phyloP scores from a whole-genome alignment of 2,113 vertebrate species.

The Podarcis cretensis region DNA sequence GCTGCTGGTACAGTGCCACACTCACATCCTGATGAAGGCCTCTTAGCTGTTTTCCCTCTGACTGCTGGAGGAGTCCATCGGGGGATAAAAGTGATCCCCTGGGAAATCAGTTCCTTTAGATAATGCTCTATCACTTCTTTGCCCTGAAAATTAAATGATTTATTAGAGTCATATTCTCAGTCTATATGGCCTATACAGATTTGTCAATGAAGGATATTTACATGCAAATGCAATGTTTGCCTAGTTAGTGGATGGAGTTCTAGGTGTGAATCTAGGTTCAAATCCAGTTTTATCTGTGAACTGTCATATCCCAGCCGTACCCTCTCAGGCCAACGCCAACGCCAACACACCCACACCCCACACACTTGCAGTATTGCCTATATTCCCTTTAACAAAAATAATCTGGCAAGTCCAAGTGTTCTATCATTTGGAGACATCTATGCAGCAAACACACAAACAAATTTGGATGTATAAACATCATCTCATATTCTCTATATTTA shows the following conservation, averaged over 20 bases:
- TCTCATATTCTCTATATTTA: background rate
- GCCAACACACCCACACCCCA: background rate
- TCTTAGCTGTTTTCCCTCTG: background rate
- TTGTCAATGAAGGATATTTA: background rate
- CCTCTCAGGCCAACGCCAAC: too few species aligned
- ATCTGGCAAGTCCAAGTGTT: background rate
- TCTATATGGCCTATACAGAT: background rate
- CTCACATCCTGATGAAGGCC: fast-evolving
- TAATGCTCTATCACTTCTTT: conserved; percentile 88
- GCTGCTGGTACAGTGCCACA: fast-evolving
- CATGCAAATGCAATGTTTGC: background rate
- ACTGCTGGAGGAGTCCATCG: conserved; percentile 72
- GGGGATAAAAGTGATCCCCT: conserved; percentile 81
- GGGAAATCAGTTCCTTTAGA: conserved; percentile 81
- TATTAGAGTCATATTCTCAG: background rate
- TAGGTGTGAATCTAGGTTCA: background rate
- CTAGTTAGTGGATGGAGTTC: too few species aligned
- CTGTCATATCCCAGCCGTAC: background rate
- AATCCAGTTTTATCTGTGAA: background rate
- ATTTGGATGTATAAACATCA: background rate
- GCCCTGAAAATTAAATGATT: conserved; percentile 71
- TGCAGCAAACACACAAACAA: background rate
- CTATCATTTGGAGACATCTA: too few species aligned
- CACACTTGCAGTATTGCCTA: background rate
- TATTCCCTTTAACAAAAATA: background rate